Conservation (phyloP, 1,140 invertebrate species). For the Pseudomyrmex sp. region DNA sequence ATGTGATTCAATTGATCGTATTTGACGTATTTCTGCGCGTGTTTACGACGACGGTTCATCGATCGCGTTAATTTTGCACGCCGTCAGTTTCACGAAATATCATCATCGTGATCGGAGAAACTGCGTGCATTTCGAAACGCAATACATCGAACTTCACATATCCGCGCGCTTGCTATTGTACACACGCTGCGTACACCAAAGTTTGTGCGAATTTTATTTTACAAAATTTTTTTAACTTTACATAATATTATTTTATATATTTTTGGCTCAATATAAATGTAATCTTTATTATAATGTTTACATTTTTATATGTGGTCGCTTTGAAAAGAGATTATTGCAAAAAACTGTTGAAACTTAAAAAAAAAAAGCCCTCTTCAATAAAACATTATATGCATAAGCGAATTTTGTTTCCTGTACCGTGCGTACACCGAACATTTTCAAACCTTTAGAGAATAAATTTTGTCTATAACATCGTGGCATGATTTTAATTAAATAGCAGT, state of each 20-base stretch:
- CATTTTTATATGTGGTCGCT: no score
- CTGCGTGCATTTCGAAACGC: slow-evolving; percentile 5
- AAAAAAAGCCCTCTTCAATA: no score
- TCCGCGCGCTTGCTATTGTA: background rate
- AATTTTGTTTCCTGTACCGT: no score
- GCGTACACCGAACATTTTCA: background rate
- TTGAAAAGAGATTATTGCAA: no score
- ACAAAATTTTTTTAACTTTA: background rate
- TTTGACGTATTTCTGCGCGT: slow-evolving; percentile 1
- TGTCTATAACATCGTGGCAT: background rate
- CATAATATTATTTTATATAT: no score
- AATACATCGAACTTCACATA: background rate
- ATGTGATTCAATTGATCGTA: slow-evolving; percentile 30
- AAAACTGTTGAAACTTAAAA: no score
- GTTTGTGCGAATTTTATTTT: background rate
- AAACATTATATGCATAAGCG: no score
- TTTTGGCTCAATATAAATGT: no score
- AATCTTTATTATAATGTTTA: no score
- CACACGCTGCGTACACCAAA: background rate
- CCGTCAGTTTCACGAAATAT: slow-evolving; percentile 43
- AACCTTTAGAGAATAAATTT: slow-evolving; percentile 3
- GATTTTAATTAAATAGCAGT: background rate
- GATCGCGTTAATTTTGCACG: slow-evolving; percentile 42
- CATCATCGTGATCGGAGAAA: slow-evolving; percentile 1
- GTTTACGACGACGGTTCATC: background rate